Conservation (phyloP, 2,797 vertebrate species). For the Australoheros facetus region DNA sequence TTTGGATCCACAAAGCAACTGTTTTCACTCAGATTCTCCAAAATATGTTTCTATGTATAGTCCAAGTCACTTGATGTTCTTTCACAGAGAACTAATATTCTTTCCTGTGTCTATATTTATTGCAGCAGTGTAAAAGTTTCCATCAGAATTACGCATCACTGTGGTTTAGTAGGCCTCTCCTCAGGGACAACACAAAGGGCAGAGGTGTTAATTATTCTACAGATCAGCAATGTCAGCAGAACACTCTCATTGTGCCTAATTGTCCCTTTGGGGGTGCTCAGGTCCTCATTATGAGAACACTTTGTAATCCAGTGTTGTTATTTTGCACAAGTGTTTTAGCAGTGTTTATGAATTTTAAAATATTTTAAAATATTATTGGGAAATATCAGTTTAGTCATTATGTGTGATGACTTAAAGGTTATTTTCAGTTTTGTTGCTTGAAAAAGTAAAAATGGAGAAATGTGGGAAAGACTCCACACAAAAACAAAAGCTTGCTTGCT, state of each 20-base stretch:
- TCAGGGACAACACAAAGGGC: conserved; percentile 73
- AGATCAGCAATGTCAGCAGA: conserved; percentile 81
- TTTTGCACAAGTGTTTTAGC: conserved; percentile 36
- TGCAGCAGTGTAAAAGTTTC: conserved; percentile 55
- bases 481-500: background rate
- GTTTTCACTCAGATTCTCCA: background rate
- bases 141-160: conserved; percentile 54
- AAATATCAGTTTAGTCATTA: background rate
- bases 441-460: conserved; percentile 2
- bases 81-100: background rate
- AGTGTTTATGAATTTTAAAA: conserved; percentile 15
- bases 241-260: conserved; percentile 80
- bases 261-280: conserved; percentile 74
- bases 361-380: conserved; percentile 11
- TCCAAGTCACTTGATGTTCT: background rate
- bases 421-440: background rate
- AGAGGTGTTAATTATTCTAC: conserved; percentile 83
- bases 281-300: conserved; percentile 73
- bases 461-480: background rate
- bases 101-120: conserved; percentile 36
- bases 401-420: background rate
- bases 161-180: conserved; percentile 62
- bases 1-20: background rate
- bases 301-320: conserved; percentile 64
- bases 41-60: background rate